Base-by-base conservation (phyloP, 2,797 vertebrate genomes). In the Caiman crocodilus region DNA sequence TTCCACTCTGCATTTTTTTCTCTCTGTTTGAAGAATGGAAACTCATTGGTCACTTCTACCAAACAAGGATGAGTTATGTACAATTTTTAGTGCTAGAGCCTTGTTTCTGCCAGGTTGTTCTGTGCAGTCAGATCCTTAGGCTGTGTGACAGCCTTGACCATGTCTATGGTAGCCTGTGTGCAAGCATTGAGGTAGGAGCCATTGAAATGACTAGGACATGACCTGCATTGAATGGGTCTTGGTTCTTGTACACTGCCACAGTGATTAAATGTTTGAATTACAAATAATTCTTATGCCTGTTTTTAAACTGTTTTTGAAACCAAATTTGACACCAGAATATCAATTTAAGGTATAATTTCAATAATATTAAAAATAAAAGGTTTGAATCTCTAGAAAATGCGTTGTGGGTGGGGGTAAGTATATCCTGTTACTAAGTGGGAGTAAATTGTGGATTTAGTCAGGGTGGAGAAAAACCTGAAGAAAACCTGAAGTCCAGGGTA, bases 221-320 rank as follows among this genome's bases (percentile, higher is more conserved):
- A 64, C 83, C 20, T 1, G 20, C 14, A 2, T 35, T 79, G 84
- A 84, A 64, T 10, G 1, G 16, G 5, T 28, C 14, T 73, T 89
- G 26, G 7, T 85, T 95, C n/a, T 25, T 23, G 1, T 30, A 30
- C 20, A 5, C 84, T 94, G 87, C 85, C 60, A 76, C 79, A 83
- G 1, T 28, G 85, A 55, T 6, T 10, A 28, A 69, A 58, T 23
- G 3, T 71, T 65, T 0, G 0, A 14, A 1, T 61, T 92, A 10
- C 32, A 50, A 71, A 35, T 83, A 21, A 10, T 87, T 67, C 25
- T 1, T 10, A 32, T 83, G 20, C 28, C 42, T 85, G 26, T 1
- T 86, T 90, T 88, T 67, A 35, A 75, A 91, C 17, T 63, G 6
- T 60, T 91, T 32, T 14, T 84, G 75, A 14, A 84, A 55, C 60